Evolutionary conservation across 2,113 vertebrate genomes (phyloP).

Genomic region (Mustela lutreola): DNA sequence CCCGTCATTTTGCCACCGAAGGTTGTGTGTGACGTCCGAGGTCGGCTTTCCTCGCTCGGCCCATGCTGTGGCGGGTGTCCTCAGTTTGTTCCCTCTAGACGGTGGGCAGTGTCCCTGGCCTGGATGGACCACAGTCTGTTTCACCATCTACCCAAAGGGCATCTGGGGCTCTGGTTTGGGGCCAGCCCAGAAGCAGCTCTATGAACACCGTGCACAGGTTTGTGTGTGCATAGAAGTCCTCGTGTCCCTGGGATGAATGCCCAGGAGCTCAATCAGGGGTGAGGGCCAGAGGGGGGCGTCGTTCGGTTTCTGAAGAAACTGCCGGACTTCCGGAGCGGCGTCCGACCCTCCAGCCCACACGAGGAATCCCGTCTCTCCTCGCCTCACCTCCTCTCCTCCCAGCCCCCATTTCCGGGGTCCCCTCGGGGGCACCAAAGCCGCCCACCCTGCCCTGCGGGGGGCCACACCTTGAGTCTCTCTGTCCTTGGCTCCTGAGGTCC

Average conservation of each 20-base stretch:
- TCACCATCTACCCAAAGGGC: too few relatives aligned
- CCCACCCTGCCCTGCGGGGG: fast-evolving
- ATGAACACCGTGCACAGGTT: fast-evolving
- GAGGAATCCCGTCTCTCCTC: neutral
- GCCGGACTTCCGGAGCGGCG: neutral
- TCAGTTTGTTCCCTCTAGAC: fast-evolving
- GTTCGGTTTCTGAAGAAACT: neutral
- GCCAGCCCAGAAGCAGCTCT: neutral
- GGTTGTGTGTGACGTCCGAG: fast-evolving
- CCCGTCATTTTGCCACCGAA: fast-evolving
- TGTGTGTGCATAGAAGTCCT: neutral
- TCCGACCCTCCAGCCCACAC: fast-evolving
- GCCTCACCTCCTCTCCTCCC: neutral
- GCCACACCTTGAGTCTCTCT: neutral
- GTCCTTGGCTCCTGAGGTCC: neutral
- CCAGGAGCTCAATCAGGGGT: neutral
- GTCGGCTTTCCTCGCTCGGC: neutral
- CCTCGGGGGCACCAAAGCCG: neutral
- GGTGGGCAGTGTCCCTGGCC: fast-evolving
- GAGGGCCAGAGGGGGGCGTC: fast-evolving
- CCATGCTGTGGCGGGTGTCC: fast-evolving
- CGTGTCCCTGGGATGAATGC: neutral
- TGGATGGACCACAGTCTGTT: fast-evolving
- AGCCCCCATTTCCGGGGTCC: too few relatives aligned
- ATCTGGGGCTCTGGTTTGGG: fast-evolving